Evolutionary conservation across 2,797 vertebrate species (phyloP).

Genomic region (Hemibagrus guttatus): DNA sequence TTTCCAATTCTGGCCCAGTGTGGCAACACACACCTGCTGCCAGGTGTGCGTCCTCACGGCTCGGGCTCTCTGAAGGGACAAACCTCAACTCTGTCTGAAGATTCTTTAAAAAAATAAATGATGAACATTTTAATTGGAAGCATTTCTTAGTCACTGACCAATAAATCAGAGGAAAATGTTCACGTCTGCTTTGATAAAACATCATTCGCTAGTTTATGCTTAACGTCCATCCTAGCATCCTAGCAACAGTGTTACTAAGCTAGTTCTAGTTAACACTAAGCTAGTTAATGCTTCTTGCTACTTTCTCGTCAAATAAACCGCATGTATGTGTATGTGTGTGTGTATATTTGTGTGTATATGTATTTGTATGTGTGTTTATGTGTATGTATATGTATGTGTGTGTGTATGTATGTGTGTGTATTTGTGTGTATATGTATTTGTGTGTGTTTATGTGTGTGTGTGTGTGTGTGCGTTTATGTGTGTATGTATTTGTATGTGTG

Average conservation of each 20-base stretch:
- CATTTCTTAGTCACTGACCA: not conserved
- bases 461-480: too few species aligned
- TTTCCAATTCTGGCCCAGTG: constrained; percentile 8
- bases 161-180: not conserved
- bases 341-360: too few species aligned
- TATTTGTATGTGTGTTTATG: too few species aligned
- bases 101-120: not conserved
- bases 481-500: too few species aligned
- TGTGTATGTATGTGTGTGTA: too few species aligned
- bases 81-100: not conserved
- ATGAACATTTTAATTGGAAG: not conserved
- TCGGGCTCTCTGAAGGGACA: not conserved
- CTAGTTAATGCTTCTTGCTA: not conserved
- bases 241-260: not conserved
- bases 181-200: not conserved
- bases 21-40: constrained; percentile 9
- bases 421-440: too few species aligned
- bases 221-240: not conserved
- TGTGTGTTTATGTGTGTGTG: too few species aligned
- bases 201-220: not conserved
- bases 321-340: too few species aligned
- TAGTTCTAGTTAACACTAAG: too few species aligned
- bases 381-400: too few species aligned
- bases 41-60: not conserved
- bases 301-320: not conserved